Percentiles rank a stretch among this genome's conserved stretches.
Conservation (phyloP, 1,140 invertebrate species). For the Leptopilina clavipes region DNA sequence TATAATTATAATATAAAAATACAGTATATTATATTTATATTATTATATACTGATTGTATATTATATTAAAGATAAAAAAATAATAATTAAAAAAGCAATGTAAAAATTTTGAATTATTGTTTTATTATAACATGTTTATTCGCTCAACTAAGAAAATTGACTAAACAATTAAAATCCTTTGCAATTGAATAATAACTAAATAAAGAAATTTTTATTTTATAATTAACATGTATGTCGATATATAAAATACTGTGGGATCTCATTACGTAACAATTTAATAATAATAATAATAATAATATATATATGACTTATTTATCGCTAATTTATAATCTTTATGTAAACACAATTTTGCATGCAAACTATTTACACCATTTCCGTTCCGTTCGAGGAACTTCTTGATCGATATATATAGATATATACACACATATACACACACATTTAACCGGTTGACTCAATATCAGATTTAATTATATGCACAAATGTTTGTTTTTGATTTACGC, state of each 20-base stretch:
- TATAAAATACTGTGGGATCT: not conserved
- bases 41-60: too few species aligned
- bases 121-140: too few species aligned
- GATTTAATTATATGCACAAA: slow-evolving; percentile 27
- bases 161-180: too few species aligned
- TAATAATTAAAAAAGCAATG: too few species aligned
- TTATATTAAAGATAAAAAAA: too few species aligned
- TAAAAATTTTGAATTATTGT: too few species aligned
- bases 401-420: not conserved
- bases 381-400: not conserved
- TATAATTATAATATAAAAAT: too few species aligned
- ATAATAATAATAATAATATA: not conserved
- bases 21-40: too few species aligned
- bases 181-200: too few species aligned
- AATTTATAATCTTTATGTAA: slow-evolving; percentile 22
- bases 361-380: slow-evolving; percentile 25
- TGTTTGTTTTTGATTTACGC: slow-evolving; percentile 3
- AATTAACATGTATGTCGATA: not conserved
- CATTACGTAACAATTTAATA: not conserved
- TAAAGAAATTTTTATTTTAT: not conserved
- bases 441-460: not conserved
- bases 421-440: not conserved
- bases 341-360: slow-evolving; percentile 19
- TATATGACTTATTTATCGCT: slow-evolving; percentile 13
- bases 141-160: too few species aligned